Evolutionary conservation across 1,140 invertebrate genomes (phyloP), one percentile per base, ranked within the genome.

Genomic region (Metaphire vulgaris): DNA sequence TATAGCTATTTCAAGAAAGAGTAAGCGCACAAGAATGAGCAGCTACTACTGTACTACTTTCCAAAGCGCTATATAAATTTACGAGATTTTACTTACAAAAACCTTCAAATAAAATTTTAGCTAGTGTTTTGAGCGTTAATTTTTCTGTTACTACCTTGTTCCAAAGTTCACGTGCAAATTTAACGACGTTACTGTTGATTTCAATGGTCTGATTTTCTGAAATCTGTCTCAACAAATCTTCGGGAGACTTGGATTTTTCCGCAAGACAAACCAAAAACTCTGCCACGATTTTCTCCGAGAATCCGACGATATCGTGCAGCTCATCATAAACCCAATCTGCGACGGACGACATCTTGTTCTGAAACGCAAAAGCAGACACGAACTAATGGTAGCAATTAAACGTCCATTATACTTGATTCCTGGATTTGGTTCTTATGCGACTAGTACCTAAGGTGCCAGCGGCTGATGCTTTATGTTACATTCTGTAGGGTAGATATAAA

Each of bases 201-300:
- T 87, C 85, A 32, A 89, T 82, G 15, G 87, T 86, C 16, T 83
- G 84, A 0, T 88, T 89, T 14, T 88, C 83, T 75, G 81, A 81
- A 21, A 89, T 79, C 79, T 85, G 83, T 1, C 84, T 78, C 1
- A 88, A 72, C 56, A 89, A 86, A n/a, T 86, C 85, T 26, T 84
- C 84, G 29, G 81, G 77, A 56, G 80, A 83, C 2, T 79, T 74
- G 30, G 87, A 84, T 78, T 88, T 88, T 32, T 83, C 80, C 0
- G 88, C 88, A 33, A 89, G 79, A 67, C 83, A 86, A 30, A 89
- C 83, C 34, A 89, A 83, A 83, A 86, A 89, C 76, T 89, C 86
- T 0, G 84, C 83, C 33, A 89, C 85, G 70, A 84, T 84, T 78
- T 84, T 85, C 79, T 89, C 89, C 73, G 88, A 88, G 80, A 89